Conservation (phyloP, 2,797 vertebrate genomes). For the Pangasius larnaudii region DNA sequence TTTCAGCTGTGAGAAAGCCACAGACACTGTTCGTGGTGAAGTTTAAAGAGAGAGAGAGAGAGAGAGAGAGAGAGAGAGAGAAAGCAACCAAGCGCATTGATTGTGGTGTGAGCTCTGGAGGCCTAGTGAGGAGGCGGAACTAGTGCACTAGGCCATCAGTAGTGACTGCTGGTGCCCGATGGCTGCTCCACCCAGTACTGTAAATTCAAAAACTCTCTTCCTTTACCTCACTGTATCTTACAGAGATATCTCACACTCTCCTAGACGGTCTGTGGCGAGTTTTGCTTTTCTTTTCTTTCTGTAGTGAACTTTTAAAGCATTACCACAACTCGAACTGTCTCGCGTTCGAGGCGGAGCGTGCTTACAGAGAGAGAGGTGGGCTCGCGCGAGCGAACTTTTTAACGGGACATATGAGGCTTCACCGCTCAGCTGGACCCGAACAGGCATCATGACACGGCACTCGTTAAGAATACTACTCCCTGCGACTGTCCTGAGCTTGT, state of each 20-base stretch:
- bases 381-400: not conserved
- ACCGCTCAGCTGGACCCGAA: not conserved
- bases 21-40: not conserved
- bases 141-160: not conserved
- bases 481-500: not conserved
- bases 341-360: not conserved
- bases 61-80: not conserved
- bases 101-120: slow-evolving; percentile 12
- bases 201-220: not conserved
- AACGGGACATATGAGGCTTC: slow-evolving; percentile 2
- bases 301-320: not conserved
- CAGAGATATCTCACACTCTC: not conserved
- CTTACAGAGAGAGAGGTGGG: not conserved
- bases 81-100: not conserved
- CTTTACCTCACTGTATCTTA: not conserved
- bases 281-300: not conserved
- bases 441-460: not conserved
- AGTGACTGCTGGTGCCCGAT: not conserved
- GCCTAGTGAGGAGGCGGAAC: slow-evolving; percentile 14
- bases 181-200: slow-evolving; percentile 15
- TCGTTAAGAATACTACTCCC: not conserved
- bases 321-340: not conserved
- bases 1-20: not conserved
- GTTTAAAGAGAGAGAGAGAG: not conserved
- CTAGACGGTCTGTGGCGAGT: not conserved